Evolutionary conservation across 2,797 vertebrate genomes (phyloP), one percentile per base, ranked within the genome.

Genomic region (Pangasius djambal): DNA sequence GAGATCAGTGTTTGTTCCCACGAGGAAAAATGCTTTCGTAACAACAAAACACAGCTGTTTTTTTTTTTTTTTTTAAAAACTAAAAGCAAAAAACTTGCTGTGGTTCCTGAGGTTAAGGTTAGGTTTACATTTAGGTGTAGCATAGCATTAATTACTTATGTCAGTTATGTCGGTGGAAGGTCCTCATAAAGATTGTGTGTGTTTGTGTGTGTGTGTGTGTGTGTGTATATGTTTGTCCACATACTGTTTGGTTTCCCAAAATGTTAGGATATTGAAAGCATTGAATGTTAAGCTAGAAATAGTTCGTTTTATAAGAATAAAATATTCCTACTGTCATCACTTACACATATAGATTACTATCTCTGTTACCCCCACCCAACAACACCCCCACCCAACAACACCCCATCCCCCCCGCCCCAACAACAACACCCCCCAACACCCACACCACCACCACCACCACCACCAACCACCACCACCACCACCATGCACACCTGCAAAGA

Each of bases 401-500:
- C 40, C 40, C 40, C 37, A 2, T 2, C 37, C 37, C 37, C 37
- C 0, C 0, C 22, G n/a, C 37, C 37, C 37, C 37, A 37, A 37
- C 37, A 40, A 40, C 37, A 40, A 40, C 37, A 40, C 37, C 3
- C 40, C 40, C 40, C 40, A 40, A 4, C 40, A 40, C 2, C 37
- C 2, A 40, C 40, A 40, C 40, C 40, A 3, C 40, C 40, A 4
- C 4, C 40, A 4, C 40, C 57, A 40, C 40, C 40, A 3, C 40
- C 40, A 4, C 4, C 40, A 4, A 4, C 57, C 40, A 40, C 40
- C 40, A 3, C 40, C 40, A 4, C 4, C 40, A 4, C 40, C 57
- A n/a, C 2, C 22, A 55, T 20, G 37, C 48, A 31, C 63, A 88
- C 83, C 86, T 86, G 61, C 61, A 70, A 57, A 93, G 85, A 92